Evolutionary conservation across 2,888 invertebrate genomes (phyloP).

Genomic region (Pseudococcus viburni): DNA sequence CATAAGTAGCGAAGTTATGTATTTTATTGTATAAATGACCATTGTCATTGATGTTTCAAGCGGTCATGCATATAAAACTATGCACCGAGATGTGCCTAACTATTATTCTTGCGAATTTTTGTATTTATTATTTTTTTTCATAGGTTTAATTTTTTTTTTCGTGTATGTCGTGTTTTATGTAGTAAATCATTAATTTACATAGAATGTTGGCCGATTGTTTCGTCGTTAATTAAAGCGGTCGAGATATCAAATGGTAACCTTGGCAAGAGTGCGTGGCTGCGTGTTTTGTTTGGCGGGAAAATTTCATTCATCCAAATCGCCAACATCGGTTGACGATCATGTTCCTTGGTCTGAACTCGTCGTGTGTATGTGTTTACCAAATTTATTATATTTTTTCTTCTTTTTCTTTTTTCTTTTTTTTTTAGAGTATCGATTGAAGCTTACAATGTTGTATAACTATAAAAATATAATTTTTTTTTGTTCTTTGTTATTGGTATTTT

Average conservation of each 20-base stretch:
- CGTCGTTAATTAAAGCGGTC: conserved; percentile 42
- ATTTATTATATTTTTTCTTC: not conserved
- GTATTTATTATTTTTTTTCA: conserved; percentile 4
- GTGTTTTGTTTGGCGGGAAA: conserved; percentile 28
- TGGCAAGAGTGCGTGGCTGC: too few species aligned
- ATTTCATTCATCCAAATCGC: conserved; percentile 40
- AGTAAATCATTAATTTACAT: conserved; percentile 50
- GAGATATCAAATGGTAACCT: too few species aligned
- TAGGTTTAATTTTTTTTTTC: conserved; percentile 25
- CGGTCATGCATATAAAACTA: not conserved
- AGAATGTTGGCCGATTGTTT: conserved; percentile 52
- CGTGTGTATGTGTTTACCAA: conserved; percentile 36
- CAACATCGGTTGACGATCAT: conserved; percentile 45
- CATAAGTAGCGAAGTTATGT: not conserved
- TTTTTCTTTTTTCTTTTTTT: not conserved
- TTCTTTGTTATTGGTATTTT: conserved; percentile 28
- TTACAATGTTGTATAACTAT: conserved; percentile 33
- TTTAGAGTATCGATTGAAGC: conserved; percentile 12
- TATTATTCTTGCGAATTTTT: conserved; percentile 42
- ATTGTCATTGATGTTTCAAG: conserved; percentile 6
- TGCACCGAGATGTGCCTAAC: conserved; percentile 23
- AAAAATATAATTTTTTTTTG: conserved; percentile 37
- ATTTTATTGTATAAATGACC: not conserved
- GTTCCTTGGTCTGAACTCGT: conserved; percentile 39
- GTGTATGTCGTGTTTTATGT: conserved; percentile 31